These are phyloP conservation scores for Rhodophaea formosa DNA, from an alignment of 2,888 invertebrate genomes.

Conservation along the genomic window DNA sequence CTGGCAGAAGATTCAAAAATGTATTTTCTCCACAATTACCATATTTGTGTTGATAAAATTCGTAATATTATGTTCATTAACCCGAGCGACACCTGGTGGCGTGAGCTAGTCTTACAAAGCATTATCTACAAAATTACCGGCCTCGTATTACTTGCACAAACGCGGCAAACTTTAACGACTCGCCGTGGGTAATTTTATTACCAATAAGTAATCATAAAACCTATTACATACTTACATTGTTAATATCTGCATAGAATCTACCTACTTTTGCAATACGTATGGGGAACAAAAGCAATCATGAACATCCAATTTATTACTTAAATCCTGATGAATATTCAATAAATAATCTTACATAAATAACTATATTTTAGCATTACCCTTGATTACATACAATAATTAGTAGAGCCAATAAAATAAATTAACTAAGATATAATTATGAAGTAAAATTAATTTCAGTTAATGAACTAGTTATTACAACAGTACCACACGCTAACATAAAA, in stretches of 20 bases:
- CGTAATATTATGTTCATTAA: too few species aligned
- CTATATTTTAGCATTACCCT: neutral
- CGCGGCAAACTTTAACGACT: slow-evolving; percentile 21
- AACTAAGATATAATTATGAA: slow-evolving; percentile 1
- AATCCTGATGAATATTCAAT: too few species aligned
- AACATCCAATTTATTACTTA: too few species aligned
- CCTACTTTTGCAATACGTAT: neutral
- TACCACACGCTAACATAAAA: slow-evolving; percentile 8
- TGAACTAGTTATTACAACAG: slow-evolving; percentile 1
- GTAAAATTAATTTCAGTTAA: neutral
- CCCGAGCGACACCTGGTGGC: slow-evolving; percentile 4
- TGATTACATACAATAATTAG: neutral
- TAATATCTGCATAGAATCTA: neutral
- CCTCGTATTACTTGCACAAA: slow-evolving; percentile 15
- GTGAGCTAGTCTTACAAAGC: neutral
- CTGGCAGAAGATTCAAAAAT: too few species aligned
- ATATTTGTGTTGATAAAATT: neutral
- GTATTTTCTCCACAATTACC: too few species aligned
- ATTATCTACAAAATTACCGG: slow-evolving; percentile 17
- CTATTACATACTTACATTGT: slow-evolving; percentile 21
- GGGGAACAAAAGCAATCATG: neutral
- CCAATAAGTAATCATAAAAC: slow-evolving; percentile 24
- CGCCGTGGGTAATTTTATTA: slow-evolving; percentile 25
- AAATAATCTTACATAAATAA: neutral
- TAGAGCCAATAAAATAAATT: neutral